These are phyloP conservation scores for Potorous gilbertii DNA, from an alignment of 2,797 vertebrate genomes.

Conservation along the genomic window DNA sequence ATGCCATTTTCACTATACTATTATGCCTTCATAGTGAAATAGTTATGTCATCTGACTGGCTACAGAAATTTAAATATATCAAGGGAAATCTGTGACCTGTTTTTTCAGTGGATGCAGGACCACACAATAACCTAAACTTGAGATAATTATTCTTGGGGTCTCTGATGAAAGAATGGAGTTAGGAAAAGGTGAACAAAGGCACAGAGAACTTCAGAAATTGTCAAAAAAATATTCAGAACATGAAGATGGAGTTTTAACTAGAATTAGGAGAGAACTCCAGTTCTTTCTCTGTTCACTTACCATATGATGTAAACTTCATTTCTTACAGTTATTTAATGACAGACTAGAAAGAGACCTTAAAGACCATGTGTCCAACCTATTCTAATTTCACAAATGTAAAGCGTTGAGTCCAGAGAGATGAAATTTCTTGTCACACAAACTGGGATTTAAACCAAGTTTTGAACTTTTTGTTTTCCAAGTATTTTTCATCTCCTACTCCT, in stretches of 20 bases:
- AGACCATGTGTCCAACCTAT: neutral
- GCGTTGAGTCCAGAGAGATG: neutral
- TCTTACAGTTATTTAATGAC: neutral
- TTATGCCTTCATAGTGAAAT: neutral
- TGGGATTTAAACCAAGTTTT: neutral
- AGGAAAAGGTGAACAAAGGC: neutral
- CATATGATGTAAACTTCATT: neutral
- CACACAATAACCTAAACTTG: neutral
- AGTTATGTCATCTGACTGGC: neutral
- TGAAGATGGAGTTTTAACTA: neutral
- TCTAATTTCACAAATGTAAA: neutral
- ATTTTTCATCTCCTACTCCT: neutral
- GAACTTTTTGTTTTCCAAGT: neutral
- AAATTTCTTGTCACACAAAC: neutral
- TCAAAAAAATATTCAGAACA: neutral
- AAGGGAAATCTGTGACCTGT: neutral
- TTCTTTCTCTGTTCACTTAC: neutral
- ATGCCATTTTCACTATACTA: neutral
- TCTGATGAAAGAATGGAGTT: neutral
- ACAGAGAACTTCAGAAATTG: neutral
- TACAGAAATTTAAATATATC: neutral
- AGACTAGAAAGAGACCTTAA: neutral
- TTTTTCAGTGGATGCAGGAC: neutral
- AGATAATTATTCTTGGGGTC: neutral
- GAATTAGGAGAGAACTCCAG: neutral